Conservation (phyloP, 1,140 invertebrate species). For the Planococcus citri region DNA sequence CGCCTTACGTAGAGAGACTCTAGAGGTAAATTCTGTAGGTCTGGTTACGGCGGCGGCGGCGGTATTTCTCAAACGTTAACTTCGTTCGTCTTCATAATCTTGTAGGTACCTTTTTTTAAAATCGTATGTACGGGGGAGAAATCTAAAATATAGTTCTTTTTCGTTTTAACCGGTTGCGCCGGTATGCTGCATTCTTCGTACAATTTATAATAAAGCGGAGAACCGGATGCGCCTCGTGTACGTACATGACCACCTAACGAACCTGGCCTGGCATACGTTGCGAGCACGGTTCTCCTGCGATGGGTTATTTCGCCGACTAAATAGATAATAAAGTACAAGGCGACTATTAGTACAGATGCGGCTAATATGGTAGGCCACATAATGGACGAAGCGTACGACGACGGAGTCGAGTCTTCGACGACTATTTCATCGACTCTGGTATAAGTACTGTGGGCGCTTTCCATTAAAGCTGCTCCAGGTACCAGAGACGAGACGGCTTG, state of each 20-base stretch:
- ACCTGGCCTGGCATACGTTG: conserved; percentile 11
- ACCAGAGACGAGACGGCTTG: neutral
- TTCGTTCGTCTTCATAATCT: neutral
- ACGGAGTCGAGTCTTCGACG: neutral
- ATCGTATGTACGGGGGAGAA: conserved; percentile 18
- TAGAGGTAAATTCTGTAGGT: no score
- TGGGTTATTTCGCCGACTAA: conserved; percentile 7
- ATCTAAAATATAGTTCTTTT: conserved; percentile 21
- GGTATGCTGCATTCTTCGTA: conserved; percentile 30
- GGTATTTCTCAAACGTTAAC: neutral
- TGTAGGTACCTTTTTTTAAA: conserved; percentile 12
- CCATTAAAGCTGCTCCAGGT: no score
- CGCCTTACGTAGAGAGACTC: no score
- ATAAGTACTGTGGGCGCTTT: neutral
- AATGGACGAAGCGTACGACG: neutral
- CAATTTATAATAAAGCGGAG: conserved; percentile 28
- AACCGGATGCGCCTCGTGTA: conserved; percentile 23
- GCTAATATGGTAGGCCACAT: conserved; percentile 8
- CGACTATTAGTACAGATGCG: neutral
- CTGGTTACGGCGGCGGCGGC: no score
- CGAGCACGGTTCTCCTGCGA: neutral
- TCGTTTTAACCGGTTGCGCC: conserved; percentile 24
- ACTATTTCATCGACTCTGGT: neutral
- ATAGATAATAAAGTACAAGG: neutral
- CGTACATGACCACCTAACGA: conserved; percentile 22